Conservation (phyloP, 2,888 invertebrate species). For the Trachelus tabidus region DNA sequence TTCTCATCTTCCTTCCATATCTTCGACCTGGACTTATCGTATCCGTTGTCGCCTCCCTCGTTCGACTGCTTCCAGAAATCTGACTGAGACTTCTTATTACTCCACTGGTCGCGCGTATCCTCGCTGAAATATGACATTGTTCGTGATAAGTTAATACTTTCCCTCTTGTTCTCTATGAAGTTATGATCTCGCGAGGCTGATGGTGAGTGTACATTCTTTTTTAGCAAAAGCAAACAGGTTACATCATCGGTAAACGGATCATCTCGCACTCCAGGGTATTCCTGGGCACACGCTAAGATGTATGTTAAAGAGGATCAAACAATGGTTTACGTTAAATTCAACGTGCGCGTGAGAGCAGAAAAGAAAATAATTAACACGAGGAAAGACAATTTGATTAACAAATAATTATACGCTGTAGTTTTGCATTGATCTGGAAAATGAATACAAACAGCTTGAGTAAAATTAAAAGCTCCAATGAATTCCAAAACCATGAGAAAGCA, state of each 20-base stretch:
- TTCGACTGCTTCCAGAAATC: slow-evolving; percentile 16
- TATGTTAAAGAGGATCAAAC: background rate
- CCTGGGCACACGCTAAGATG: background rate
- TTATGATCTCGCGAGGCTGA: background rate
- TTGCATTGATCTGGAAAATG: background rate
- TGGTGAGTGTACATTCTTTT: background rate
- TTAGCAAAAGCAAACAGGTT: background rate
- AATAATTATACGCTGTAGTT: background rate
- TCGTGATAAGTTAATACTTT: background rate
- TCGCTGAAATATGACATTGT: slow-evolving; percentile 20
- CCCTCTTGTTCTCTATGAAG: background rate
- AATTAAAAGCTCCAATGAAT: background rate
- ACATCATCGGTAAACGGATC: background rate
- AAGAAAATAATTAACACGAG: background rate
- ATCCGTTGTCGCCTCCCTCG: slow-evolving; percentile 3
- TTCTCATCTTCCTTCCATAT: slow-evolving; percentile 50
- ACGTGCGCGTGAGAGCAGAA: background rate
- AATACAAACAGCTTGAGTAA: background rate
- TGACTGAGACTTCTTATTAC: slow-evolving; percentile 10
- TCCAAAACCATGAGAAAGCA: background rate
- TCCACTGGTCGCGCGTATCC: slow-evolving; percentile 30
- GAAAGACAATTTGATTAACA: background rate
- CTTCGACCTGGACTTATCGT: slow-evolving; percentile 31
- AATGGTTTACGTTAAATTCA: background rate
- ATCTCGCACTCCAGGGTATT: background rate